phyloP scores from a whole-genome alignment of 92 coral and sea anemone species.

The Anthopleura xanthogrammica region DNA sequence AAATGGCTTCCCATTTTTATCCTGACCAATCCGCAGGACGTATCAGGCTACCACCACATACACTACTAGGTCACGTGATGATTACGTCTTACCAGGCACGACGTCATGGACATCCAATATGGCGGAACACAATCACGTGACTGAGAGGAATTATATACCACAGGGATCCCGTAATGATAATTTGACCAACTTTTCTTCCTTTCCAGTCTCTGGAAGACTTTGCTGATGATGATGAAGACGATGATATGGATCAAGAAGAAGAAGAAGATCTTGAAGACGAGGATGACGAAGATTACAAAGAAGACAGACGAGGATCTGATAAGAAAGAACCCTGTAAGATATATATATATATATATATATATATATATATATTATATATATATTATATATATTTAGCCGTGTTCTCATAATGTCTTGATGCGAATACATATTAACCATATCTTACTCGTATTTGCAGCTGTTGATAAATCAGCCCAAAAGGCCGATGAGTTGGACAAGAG shows the following conservation, averaged over 20 bases:
- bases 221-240: slow-evolving; percentile 87
- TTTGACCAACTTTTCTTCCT: neutral
- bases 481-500: slow-evolving; percentile 83
- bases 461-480: slow-evolving; percentile 77
- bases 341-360: too few relatives aligned
- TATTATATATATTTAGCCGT: too few relatives aligned
- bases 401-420: too few relatives aligned
- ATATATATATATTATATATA: too few relatives aligned
- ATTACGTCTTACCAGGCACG: too few relatives aligned
- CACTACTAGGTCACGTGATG: neutral
- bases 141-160: neutral
- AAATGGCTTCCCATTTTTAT: neutral
- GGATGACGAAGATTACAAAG: slow-evolving; percentile 51
- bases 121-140: neutral
- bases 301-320: slow-evolving; percentile 51
- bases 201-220: slow-evolving; percentile 86
- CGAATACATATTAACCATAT: neutral
- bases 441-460: slow-evolving; percentile 19
- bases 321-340: slow-evolving; percentile 36
- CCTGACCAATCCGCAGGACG: neutral
- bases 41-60: neutral
- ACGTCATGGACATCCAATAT: too few relatives aligned
- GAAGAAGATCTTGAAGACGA: slow-evolving; percentile 70
- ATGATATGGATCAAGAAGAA: slow-evolving; percentile 69
- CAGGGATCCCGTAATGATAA: neutral